Percentiles rank a stretch among this genome's conserved stretches.
Conservation (phyloP, 2,113 vertebrate species). For the Dipodomys stephensi region DNA sequence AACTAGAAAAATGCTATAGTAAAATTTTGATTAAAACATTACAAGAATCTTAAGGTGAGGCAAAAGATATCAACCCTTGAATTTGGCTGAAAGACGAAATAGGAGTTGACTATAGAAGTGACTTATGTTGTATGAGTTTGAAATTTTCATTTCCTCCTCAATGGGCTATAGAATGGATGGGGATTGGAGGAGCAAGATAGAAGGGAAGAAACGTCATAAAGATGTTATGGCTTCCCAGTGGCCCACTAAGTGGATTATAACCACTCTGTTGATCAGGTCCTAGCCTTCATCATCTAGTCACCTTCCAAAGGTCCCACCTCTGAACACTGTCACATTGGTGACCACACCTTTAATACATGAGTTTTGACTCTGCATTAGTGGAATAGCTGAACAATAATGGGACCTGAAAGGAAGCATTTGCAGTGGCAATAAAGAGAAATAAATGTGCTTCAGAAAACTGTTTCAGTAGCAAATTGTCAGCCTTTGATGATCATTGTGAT, state of each 20-base stretch:
- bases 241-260: too few species aligned
- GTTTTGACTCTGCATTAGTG: neutral
- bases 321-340: too few species aligned
- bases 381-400: neutral
- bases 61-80: neutral
- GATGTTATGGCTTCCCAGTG: too few species aligned
- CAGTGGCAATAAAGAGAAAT: neutral
- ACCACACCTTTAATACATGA: too few species aligned
- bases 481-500: neutral
- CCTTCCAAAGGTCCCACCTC: too few species aligned
- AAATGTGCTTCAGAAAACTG: neutral
- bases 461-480: neutral
- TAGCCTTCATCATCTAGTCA: too few species aligned
- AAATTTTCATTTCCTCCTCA: neutral
- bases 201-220: neutral
- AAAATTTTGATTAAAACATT: neutral
- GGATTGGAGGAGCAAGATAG: neutral
- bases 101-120: neutral
- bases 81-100: neutral
- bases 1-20: neutral
- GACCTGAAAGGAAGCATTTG: conserved; percentile 18
- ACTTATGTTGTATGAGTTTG: neutral
- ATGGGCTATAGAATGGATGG: neutral
- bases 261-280: too few species aligned
- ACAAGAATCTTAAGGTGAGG: neutral